Base-by-base conservation (phyloP, 2,113 vertebrate species). In the Corydoras sp. region DNA sequence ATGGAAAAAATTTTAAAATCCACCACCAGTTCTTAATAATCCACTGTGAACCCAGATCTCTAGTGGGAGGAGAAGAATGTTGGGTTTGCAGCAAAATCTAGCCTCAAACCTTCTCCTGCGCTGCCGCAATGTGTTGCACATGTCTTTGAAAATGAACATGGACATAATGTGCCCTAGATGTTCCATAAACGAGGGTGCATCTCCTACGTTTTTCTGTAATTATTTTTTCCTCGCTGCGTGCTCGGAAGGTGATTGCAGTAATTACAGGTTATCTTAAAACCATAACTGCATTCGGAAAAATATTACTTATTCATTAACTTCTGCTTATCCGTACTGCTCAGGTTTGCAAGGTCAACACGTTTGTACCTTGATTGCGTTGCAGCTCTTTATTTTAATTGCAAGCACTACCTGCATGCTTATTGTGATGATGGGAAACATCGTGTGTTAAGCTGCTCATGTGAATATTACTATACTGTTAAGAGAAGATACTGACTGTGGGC, bases 61-160 rank as follows among this genome's bases (percentile, higher is more conserved):
- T 59, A 24, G 18, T 53, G 43, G 59, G 70, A 66, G 24, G 31
- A 66, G 14, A 76, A 61, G 75, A 76, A 72, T 72, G 65, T 68
- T 76, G 72, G 58, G 58, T 62, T 72, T 76, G 61, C 58, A 32
- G 58, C 49, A 29, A 73, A 18, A 68, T 72, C 75, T 29, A 10
- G 58, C 61, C 59, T 76, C 70, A 64, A 67, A 62, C 63, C 63
- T 56, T 71, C 65, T 61, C 53, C 6, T 2, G 15, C 62, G 59
- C 49, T 53, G 53, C 51, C 65, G 53, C 65, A 72, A 72, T 68
- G 65, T 59, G 66, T 54, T 35, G 69, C 65, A 53, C 70, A 64
- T 58, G 64, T 66, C 64, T 48, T 58, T 62, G 15, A 58, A 71
- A 68, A 48, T 24, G 48, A 71, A 18, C 2, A 58, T 15, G n/a